Evolutionary conservation across 2,113 vertebrate genomes (phyloP).

Genomic region (Gracilinanus agilis): DNA sequence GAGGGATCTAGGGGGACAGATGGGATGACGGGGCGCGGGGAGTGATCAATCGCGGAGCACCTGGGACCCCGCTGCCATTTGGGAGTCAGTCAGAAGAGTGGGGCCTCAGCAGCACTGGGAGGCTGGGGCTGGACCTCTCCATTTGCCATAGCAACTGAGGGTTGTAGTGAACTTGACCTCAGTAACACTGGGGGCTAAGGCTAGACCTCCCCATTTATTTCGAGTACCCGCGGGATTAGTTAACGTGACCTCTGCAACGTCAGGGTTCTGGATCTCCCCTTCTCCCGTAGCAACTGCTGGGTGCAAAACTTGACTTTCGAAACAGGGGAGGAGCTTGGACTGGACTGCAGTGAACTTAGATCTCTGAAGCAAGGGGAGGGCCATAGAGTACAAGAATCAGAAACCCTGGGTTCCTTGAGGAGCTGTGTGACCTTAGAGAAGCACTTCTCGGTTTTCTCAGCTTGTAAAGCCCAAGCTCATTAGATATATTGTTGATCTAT

Average conservation of each 20-base stretch:
- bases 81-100: neutral
- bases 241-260: neutral
- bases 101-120: neutral
- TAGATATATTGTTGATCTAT: too few species aligned
- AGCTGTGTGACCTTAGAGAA: neutral
- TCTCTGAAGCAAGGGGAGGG: neutral
- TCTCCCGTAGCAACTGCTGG: neutral
- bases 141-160: neutral
- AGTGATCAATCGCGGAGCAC: neutral
- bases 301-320: neutral
- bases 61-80: neutral
- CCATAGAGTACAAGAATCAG: neutral
- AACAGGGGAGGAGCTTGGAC: neutral
- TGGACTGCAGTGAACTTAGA: neutral
- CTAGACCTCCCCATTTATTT: too few species aligned
- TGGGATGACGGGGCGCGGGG: neutral
- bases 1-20: neutral
- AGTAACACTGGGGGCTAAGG: too few species aligned
- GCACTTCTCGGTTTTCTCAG: neutral
- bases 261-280: neutral
- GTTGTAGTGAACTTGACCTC: neutral
- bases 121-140: neutral
- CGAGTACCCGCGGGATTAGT: too few species aligned
- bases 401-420: neutral
- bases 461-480: too few species aligned